A percentile compares a stretch with the other conserved stretches of the same genome.
Evolutionary conservation across 1,140 invertebrate species (phyloP).

Genomic region (Heliconius eleuchia): DNA sequence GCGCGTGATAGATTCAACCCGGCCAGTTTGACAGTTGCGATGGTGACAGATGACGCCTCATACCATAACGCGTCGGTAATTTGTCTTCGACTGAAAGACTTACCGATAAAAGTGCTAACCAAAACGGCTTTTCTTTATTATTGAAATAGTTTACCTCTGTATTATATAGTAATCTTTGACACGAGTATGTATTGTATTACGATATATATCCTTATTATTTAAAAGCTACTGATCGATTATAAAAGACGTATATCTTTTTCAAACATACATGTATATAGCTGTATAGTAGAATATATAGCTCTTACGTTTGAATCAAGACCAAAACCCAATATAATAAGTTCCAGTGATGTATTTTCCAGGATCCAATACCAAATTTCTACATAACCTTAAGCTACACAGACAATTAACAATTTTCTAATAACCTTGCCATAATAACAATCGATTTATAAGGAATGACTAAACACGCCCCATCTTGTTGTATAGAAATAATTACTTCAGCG

Average conservation of each 20-base stretch:
- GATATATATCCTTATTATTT: too few species aligned
- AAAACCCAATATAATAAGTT: too few species aligned
- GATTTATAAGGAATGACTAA: slow-evolving; percentile 36
- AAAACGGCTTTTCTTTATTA: background rate
- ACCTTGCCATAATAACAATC: slow-evolving; percentile 24
- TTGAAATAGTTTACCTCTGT: background rate
- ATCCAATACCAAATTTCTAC: too few species aligned
- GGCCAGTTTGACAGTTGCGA: slow-evolving; percentile 73
- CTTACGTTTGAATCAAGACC: background rate
- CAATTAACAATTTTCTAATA: slow-evolving; percentile 2
- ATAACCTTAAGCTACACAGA: background rate
- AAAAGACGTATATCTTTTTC: too few species aligned
- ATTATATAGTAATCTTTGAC: background rate
- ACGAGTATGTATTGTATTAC: background rate
- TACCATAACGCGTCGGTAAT: slow-evolving; percentile 68
- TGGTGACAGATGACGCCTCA: slow-evolving; percentile 73
- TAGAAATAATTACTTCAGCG: slow-evolving; percentile 40
- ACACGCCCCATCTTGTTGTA: slow-evolving; percentile 37
- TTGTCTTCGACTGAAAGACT: slow-evolving; percentile 53
- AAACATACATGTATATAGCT: too few species aligned
- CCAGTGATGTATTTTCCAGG: too few species aligned
- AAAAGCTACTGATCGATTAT: too few species aligned
- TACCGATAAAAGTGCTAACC: slow-evolving; percentile 4
- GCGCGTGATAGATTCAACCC: slow-evolving; percentile 71
- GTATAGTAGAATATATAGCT: background rate